Conservation (phyloP, 2,797 vertebrate species). For the Sparidentex hasta region DNA sequence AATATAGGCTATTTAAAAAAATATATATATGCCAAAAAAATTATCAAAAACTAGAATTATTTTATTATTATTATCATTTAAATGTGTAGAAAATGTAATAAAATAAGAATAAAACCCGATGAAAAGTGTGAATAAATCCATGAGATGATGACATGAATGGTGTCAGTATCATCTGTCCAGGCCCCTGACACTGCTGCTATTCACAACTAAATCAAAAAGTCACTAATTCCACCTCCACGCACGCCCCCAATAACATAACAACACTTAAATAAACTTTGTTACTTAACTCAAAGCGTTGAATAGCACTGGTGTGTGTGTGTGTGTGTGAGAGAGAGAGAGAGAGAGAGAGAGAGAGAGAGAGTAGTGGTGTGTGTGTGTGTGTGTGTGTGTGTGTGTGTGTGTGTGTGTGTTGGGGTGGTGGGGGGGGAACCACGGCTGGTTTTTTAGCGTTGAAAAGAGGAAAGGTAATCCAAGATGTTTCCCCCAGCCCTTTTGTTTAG, state of each 20-base stretch:
- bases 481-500: conserved; percentile 81
- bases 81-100: background rate
- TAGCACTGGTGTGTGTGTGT: conserved; percentile 34
- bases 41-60: background rate
- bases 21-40: background rate
- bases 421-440: conserved; percentile 28
- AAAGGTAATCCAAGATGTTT: conserved; percentile 87
- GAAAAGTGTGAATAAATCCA: background rate
- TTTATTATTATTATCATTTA: background rate
- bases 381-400: conserved; percentile 10
- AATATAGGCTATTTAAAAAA: background rate
- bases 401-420: conserved; percentile 13
- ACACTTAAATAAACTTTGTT: conserved; percentile 77
- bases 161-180: conserved; percentile 19
- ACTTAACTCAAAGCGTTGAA: conserved; percentile 70
- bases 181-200: conserved; percentile 45
- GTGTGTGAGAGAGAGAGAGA: too few species aligned
- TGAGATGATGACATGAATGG: conserved; percentile 13
- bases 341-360: background rate
- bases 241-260: conserved; percentile 62
- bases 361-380: conserved; percentile 1
- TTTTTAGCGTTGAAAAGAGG: conserved; percentile 74
- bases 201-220: conserved; percentile 49
- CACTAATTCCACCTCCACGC: conserved; percentile 58
- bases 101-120: background rate